Conservation (phyloP, 2,113 vertebrate genomes). For the Zosterops borbonicus region DNA sequence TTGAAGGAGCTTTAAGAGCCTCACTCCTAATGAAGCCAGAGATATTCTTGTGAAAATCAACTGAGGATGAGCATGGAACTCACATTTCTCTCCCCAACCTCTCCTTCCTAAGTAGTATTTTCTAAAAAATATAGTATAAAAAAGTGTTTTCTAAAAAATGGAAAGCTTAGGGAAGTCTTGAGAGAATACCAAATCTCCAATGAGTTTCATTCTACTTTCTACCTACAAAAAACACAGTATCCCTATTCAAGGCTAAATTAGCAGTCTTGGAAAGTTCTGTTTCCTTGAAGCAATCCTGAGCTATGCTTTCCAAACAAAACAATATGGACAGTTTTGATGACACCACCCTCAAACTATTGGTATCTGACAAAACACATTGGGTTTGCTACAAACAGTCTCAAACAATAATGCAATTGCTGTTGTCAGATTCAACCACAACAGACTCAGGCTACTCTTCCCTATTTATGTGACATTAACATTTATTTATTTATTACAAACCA, state of each 20-base stretch:
- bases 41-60: conserved; percentile 4
- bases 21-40: background rate
- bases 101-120: background rate
- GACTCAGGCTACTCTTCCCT: background rate
- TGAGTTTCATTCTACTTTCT: background rate
- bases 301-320: background rate
- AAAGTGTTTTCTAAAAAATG: background rate
- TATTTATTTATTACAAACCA: background rate
- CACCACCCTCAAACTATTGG: background rate
- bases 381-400: background rate
- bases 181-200: background rate
- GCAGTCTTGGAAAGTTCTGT: background rate
- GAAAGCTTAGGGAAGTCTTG: background rate
- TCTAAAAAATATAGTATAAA: background rate
- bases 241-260: background rate
- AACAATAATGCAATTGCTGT: background rate
- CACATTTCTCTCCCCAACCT: background rate
- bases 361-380: background rate
- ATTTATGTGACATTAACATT: background rate
- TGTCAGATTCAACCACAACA: background rate
- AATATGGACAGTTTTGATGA: background rate
- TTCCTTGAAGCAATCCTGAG: background rate
- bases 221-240: background rate
- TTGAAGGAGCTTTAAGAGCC: background rate
- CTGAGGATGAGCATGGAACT: background rate